Conservation (phyloP, 1,140 invertebrate species). For the Propsilocerus akamusi region DNA sequence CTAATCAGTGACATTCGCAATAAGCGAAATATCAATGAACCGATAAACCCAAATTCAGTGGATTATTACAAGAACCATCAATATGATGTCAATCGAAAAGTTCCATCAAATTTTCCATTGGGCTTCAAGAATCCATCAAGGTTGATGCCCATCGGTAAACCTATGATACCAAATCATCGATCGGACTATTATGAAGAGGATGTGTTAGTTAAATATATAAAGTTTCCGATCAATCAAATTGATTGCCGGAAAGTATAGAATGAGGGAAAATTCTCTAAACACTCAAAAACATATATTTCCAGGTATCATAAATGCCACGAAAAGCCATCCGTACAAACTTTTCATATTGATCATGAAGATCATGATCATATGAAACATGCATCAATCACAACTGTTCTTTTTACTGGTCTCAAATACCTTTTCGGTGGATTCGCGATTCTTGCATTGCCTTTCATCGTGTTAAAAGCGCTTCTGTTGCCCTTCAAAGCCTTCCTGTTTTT, state of each 20-base stretch:
- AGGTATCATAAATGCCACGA: neutral
- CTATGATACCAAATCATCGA: neutral
- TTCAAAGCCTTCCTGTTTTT: neutral
- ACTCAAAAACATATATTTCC: too few relatives aligned
- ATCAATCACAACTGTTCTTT: neutral
- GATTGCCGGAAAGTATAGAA: neutral
- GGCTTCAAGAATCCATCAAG: neutral
- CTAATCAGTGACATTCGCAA: neutral
- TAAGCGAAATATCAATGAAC: neutral
- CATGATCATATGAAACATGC: neutral
- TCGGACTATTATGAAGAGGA: neutral
- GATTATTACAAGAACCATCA: constrained; percentile 1
- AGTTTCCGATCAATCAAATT: too few relatives aligned
- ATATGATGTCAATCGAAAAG: neutral
- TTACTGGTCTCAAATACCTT: neutral
- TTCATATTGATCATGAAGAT: neutral
- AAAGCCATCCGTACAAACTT: neutral
- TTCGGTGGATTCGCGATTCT: neutral
- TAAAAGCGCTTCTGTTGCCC: neutral
- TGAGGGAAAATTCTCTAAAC: neutral
- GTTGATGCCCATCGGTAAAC: neutral
- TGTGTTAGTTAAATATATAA: neutral
- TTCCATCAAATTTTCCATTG: neutral
- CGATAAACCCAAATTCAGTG: neutral
- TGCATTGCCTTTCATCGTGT: neutral